Percentiles rank a stretch among this genome's conserved stretches.
Evolutionary conservation across 2,888 invertebrate genomes (phyloP).

Genomic region (Lithodes maja): DNA sequence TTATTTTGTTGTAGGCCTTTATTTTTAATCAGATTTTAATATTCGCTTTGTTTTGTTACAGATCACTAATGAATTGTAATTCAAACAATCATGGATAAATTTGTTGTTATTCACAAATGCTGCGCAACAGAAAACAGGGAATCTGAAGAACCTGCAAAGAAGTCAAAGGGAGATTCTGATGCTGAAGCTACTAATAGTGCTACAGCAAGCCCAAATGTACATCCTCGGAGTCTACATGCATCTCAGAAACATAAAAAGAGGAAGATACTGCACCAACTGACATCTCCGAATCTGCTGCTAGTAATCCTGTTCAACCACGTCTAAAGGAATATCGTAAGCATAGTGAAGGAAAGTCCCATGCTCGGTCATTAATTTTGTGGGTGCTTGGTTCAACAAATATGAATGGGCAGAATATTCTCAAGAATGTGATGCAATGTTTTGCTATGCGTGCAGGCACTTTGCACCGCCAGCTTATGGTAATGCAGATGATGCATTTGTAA

Average conservation of each 20-base stretch:
- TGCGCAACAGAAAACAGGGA: not conserved
- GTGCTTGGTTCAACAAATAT: conserved; percentile 34
- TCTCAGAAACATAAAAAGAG: conserved; percentile 15
- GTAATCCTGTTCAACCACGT: conserved; percentile 25
- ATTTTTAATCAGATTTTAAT: too few species aligned
- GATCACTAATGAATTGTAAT: too few species aligned
- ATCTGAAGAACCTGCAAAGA: conserved; percentile 13
- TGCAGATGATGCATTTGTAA: conserved; percentile 26
- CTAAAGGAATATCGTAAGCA: conserved; percentile 26
- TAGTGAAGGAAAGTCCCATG: conserved; percentile 19
- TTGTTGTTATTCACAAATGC: not conserved
- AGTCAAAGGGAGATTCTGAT: conserved; percentile 6
- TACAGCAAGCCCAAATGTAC: too few species aligned
- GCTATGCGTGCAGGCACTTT: conserved; percentile 20
- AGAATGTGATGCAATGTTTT: conserved; percentile 27
- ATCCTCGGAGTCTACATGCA: not conserved
- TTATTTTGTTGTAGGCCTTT: too few species aligned
- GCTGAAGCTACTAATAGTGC: not conserved
- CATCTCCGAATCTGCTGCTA: conserved; percentile 2
- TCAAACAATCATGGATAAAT: not conserved
- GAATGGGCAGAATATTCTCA: conserved; percentile 23
- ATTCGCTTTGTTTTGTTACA: too few species aligned
- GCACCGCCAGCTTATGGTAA: conserved; percentile 30
- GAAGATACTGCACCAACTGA: conserved; percentile 5
- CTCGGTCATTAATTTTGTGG: conserved; percentile 24